Evolutionary conservation across 2,888 invertebrate genomes (phyloP), one percentile per base, ranked within the genome.

Genomic region (Netelia virgata): DNA sequence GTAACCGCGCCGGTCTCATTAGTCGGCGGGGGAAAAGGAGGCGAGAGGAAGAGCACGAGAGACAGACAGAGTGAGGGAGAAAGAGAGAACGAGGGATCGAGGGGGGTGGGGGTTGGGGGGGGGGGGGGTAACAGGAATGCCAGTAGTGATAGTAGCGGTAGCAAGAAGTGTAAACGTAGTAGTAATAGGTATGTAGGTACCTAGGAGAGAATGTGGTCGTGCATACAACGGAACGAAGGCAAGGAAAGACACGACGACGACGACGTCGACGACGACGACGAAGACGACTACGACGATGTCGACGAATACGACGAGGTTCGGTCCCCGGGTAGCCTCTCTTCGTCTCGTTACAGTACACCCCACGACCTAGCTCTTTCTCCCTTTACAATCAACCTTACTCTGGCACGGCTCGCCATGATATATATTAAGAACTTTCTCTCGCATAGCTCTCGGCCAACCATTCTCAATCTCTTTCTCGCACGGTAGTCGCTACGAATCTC

Each of bases 1-100:
- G 91, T 92, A 92, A 92, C 92, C 92, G 90, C 91, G 90, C 84
- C 85, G 91, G 91, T 92, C 92, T 92, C 92, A 92, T 92, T 92
- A 92, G 92, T 92, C 90, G 89, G 88, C 89, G 88, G 88, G 88
- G n/a, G n/a, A 9, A 14, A 18, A 41, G 41, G 66, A 53, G 57
- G 59, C 53, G 50, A 55, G 72, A 63, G 63, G 3, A 43, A 63
- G 72, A 50, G 23, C 16, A 10, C 6, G 23, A 41, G 36, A 64
- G 9, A 64, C 36, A 64, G 64, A 73, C 47, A 47, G 61, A 72
- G 43, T 47, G 57, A 66, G 73, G 43, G 64, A 57, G 43, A 63
- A 72, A 43, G 43, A 43, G 8, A n/a, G n/a, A n/a, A n/a, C n/a
- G 23, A 1, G 2, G 1, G 23, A 23, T 2, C 1, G 23, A 2